Percentiles rank a stretch among this genome's conserved stretches.
Conservation (phyloP, 1,140 invertebrate genomes). For the Aporrectodea caliginosa region DNA sequence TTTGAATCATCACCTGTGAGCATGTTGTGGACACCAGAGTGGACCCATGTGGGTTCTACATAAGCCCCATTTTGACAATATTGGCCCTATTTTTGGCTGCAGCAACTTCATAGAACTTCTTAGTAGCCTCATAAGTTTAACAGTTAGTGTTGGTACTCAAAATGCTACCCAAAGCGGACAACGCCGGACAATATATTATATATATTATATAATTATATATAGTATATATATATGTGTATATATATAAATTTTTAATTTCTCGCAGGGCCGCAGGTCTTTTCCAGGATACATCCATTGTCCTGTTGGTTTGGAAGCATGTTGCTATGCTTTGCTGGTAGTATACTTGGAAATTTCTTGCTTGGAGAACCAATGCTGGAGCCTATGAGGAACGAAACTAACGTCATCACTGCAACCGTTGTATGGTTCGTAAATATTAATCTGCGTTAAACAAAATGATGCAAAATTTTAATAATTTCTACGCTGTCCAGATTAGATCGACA, state of each 20-base stretch:
- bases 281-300: conserved; percentile 91
- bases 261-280: conserved; percentile 82
- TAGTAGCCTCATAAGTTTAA: not conserved
- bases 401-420: conserved; percentile 82
- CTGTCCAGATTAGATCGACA: no score
- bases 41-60: no score
- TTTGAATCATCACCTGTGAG: no score
- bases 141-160: no score
- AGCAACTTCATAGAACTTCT: not conserved
- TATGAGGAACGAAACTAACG: conserved; percentile 87
- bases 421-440: no score
- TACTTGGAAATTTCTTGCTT: conserved; percentile 87
- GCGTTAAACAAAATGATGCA: no score
- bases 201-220: conserved; percentile 5
- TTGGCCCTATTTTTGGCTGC: not conserved
- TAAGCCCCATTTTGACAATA: not conserved
- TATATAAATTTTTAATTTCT: conserved; percentile 31
- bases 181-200: not conserved
- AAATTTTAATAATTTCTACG: no score
- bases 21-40: no score
- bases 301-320: conserved; percentile 98
- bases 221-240: not conserved
- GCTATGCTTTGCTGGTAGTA: conserved; percentile 93
- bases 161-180: no score
- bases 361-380: conserved; percentile 92